Evolutionary conservation across 2,888 invertebrate species (phyloP), one percentile per base, ranked within the genome.

Genomic region (Dromius quadrimaculatus): DNA sequence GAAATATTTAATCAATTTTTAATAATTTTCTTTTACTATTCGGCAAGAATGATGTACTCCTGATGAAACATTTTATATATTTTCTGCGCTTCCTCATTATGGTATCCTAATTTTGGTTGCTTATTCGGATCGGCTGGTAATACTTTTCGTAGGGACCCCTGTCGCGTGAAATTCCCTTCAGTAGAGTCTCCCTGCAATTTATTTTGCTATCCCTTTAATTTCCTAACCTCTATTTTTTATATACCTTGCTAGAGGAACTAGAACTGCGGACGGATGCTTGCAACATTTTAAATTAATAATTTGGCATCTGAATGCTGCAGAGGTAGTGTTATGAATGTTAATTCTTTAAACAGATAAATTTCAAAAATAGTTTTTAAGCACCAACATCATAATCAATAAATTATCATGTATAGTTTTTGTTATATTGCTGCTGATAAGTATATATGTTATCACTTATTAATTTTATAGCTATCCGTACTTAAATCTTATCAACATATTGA

Each of bases 41-140:
- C 96, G 2, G 95, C 93, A 82, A 96, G 88, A 76, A 96, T 90
- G 76, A 92, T 90, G 78, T 96, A 96, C 82, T 97, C 96, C 80
- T 94, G 92, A 78, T 93, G 90, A 80, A 92, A 92, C 75, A 90
- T 87, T 45, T 90, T 89, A 80, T 92, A 89, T 70, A 90, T 83
- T 79, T 90, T 91, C 71, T 86, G 87, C 71, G 85, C 82, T 79
- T 84, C 85, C 79, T 84, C 84, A 69, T 85, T 82, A 81, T 84
- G 78, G 81, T 85, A 85, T 17, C 85, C 85, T 66, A 87, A 85
- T 84, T 87, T 86, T 79, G 89, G 83, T 79, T 89, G 83, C 54
- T 85, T 83, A 75, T 83, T 81, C 1, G 82, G 83, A 65, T 84
- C 84, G 5, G 84, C 80, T 41, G 88, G 85, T 73, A 88, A 79